Base-by-base conservation (phyloP, 2,888 invertebrate genomes). In the Oegoconia quadripuncta region DNA sequence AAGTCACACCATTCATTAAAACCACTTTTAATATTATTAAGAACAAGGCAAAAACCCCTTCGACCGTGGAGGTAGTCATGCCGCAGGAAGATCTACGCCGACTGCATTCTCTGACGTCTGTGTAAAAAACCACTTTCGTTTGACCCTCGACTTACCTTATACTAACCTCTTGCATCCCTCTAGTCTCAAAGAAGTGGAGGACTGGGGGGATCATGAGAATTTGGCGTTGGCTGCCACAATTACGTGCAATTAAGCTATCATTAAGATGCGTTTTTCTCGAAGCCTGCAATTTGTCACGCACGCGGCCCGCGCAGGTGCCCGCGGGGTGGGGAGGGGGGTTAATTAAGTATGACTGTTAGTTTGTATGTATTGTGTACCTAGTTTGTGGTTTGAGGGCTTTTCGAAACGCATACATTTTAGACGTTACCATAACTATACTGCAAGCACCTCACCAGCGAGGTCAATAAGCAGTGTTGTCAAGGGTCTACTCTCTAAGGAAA, bases 211-310 rank as follows among this genome's bases (percentile, higher is more conserved):
- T 16, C 16, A 4, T 15, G n/a, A n/a, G 20, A 32, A 34, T 39
- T 5, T 18, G 18, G 31, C 8, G 28, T 8, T 13, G 26, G 26
- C 26, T 6, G 22, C 50, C 45, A 63, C 63, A 74, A 76, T 75
- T 72, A 74, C 46, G 39, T 41, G 60, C 68, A 72, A 75, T 74
- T 75, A 73, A 71, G 68, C 67, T 66, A 68, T 73, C 64, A 63
- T 73, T 72, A 70, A 56, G 48, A 49, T 47, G 50, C 51, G 57
- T 59, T 63, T 65, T 66, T 59, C 52, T 50, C 52, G 50, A 52
- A 50, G 55, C 49, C 50, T 46, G 59, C 69, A 73, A 74, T 75
- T 74, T 69, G 73, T 73, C 70, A 74, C 70, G 75, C 68, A 72
- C 61, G 38, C 27, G 11, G 53, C 41, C 38, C 38, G 55, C 52